phyloP scores from a whole-genome alignment of 2,888 invertebrate species.

The Hyppa rectilinea region DNA sequence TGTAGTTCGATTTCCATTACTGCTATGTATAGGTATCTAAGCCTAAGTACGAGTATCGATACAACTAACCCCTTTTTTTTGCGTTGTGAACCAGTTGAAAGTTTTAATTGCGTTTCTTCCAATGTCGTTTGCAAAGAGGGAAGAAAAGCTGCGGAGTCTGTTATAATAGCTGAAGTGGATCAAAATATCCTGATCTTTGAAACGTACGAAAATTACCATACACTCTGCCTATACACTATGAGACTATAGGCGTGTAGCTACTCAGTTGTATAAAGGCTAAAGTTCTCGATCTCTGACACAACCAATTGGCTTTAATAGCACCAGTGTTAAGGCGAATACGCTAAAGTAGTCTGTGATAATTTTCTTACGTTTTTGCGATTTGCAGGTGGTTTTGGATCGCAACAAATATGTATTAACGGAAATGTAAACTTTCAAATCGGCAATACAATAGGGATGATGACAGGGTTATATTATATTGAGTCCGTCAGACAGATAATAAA shows the following conservation, averaged over 20 bases:
- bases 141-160: background rate
- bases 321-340: background rate
- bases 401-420: background rate
- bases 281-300: background rate
- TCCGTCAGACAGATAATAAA: too few relatives aligned
- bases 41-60: background rate
- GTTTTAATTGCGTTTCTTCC: background rate
- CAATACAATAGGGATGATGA: too few relatives aligned
- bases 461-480: too few relatives aligned
- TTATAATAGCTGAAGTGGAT: slow-evolving; percentile 11
- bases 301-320: background rate
- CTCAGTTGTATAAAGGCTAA: background rate
- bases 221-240: background rate
- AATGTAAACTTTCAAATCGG: background rate
- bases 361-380: background rate
- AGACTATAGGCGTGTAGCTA: background rate
- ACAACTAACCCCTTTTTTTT: background rate
- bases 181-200: background rate
- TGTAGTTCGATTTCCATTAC: slow-evolving; percentile 3
- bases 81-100: background rate
- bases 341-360: background rate
- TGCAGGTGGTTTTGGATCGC: too few relatives aligned
- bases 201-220: background rate
- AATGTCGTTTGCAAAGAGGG: slow-evolving; percentile 5
- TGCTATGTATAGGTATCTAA: background rate